A percentile compares a stretch with the other conserved stretches of the same genome.
Evolutionary conservation across 2,888 invertebrate genomes (phyloP).

Genomic region (Amphipyra berbera): DNA sequence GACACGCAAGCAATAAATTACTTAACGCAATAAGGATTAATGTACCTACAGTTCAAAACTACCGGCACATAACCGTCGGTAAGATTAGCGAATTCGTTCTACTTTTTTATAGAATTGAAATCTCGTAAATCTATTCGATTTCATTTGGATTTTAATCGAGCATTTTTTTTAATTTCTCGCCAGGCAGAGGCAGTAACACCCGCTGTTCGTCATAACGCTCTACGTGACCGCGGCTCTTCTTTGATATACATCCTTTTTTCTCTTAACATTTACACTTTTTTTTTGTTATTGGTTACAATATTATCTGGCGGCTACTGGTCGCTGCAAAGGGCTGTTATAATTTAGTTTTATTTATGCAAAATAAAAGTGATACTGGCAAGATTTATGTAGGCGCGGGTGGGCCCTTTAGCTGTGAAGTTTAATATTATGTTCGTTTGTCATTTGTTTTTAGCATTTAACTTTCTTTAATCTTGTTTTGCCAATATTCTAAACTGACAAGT

Average conservation of each 20-base stretch:
- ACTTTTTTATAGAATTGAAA: conserved; percentile 64
- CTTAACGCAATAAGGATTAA: conserved; percentile 63
- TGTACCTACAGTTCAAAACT: conserved; percentile 46
- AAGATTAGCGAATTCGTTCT: conserved; percentile 72
- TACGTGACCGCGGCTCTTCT: conserved; percentile 87
- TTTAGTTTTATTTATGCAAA: conserved; percentile 89
- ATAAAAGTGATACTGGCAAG: conserved; percentile 83
- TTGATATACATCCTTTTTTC: conserved; percentile 84
- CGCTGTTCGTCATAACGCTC: conserved; percentile 87
- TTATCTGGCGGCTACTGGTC: conserved; percentile 88
- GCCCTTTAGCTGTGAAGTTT: conserved; percentile 60
- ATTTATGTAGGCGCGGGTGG: conserved; percentile 82
- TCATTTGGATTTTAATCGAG: conserved; percentile 72
- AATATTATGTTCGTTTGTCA: conserved; percentile 51
- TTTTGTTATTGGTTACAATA: conserved; percentile 88
- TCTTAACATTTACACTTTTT: conserved; percentile 72
- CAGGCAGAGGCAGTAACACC: conserved; percentile 66
- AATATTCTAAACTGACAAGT: conserved; percentile 1
- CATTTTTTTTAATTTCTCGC: conserved; percentile 80
- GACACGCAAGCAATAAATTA: conserved; percentile 59
- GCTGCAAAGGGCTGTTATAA: conserved; percentile 85
- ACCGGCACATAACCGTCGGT: conserved; percentile 34
- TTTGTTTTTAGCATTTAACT: conserved; percentile 51
- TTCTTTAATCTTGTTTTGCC: conserved; percentile 2
- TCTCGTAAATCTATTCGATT: conserved; percentile 68